A percentile compares a stretch with the other conserved stretches of the same genome.
Conservation (phyloP, 2,888 invertebrate genomes). For the Mylabris sibirica region DNA sequence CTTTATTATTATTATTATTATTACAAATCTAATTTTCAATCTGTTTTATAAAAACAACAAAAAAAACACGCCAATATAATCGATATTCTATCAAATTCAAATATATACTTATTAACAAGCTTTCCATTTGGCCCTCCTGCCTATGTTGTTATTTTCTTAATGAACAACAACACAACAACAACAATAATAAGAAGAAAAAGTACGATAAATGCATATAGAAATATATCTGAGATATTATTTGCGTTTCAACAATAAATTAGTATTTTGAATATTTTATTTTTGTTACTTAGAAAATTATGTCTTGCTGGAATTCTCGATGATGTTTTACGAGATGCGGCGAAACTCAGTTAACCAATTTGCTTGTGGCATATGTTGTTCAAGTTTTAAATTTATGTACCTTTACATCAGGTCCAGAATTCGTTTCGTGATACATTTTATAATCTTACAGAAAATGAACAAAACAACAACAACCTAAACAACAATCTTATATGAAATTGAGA, state of each 20-base stretch:
- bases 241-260: conserved; percentile 5
- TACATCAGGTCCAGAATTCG: conserved; percentile 13
- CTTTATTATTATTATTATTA: conserved; percentile 32
- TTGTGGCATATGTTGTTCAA: conserved; percentile 14
- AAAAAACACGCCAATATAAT: neutral
- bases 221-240: conserved; percentile 6
- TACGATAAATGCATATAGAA: neutral
- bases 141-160: neutral
- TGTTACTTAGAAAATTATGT: conserved; percentile 12
- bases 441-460: conserved; percentile 9
- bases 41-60: neutral
- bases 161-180: neutral
- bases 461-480: neutral
- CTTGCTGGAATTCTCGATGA: conserved; percentile 14
- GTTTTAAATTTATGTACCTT: conserved; percentile 14
- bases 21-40: conserved; percentile 25
- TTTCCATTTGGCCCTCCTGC: neutral
- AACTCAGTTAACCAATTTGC: conserved; percentile 14
- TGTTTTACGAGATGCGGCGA: conserved; percentile 14
- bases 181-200: neutral
- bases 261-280: neutral
- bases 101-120: neutral
- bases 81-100: neutral
- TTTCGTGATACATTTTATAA: conserved; percentile 15
- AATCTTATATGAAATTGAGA: conserved; percentile 7